Percentiles rank a stretch among this genome's conserved stretches.
phyloP scores from a whole-genome alignment of 2,113 vertebrate species.

The Nettapus auritus region DNA sequence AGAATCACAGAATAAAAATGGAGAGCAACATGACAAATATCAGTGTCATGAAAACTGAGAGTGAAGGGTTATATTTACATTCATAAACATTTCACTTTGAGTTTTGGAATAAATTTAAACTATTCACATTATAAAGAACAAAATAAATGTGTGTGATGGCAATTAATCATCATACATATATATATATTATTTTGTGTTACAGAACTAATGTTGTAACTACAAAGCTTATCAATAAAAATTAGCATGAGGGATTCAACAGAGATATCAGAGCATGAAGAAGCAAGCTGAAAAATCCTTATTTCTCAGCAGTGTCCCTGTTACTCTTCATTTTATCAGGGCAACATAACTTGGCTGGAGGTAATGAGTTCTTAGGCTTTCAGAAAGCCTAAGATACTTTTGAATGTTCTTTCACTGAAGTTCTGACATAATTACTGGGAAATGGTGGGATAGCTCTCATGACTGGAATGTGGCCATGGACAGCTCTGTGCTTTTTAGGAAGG shows the following conservation, averaged over 20 bases:
- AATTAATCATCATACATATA: background rate
- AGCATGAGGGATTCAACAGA: background rate
- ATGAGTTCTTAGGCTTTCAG: background rate
- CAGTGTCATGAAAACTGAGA: background rate
- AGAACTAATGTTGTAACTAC: background rate
- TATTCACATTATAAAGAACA: background rate
- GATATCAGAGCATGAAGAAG: background rate
- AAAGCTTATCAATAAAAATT: background rate
- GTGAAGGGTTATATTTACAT: background rate
- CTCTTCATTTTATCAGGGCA: background rate
- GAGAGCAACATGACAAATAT: background rate
- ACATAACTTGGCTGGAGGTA: background rate
- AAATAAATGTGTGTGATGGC: background rate
- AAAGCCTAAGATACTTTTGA: background rate
- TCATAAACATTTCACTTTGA: background rate
- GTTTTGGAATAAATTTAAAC: background rate
- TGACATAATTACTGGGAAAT: too few relatives aligned
- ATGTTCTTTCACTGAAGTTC: background rate
- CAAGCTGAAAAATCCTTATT: background rate
- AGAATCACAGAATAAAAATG: background rate
- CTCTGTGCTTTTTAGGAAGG: too few relatives aligned
- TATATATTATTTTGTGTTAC: background rate
- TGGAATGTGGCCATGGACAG: too few relatives aligned
- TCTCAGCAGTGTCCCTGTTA: background rate
- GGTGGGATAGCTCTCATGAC: too few relatives aligned